Conservation (phyloP, 2,888 invertebrate genomes). For the Thereva unica region DNA sequence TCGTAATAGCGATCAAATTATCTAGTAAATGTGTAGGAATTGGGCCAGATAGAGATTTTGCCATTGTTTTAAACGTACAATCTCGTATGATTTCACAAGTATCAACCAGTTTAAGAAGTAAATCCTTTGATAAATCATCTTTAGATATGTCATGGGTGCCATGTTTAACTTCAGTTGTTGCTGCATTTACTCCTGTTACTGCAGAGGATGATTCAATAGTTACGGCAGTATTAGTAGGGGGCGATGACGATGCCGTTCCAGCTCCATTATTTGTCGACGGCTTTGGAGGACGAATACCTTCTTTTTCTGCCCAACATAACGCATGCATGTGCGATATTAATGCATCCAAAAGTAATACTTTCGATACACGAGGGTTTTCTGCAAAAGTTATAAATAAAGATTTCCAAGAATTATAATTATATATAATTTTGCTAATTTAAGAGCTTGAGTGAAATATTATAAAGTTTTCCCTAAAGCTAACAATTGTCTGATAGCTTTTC, state of each 20-base stretch:
- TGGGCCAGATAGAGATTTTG: conserved; percentile 51
- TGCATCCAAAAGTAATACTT: conserved; percentile 54
- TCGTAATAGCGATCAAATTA: conserved; percentile 54
- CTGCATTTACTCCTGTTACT: conserved; percentile 15
- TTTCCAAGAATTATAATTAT: not conserved
- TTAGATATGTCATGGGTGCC: conserved; percentile 36
- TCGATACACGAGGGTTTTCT: conserved; percentile 54
- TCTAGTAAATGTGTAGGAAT: conserved; percentile 53
- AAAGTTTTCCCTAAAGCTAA: not conserved
- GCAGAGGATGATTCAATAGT: conserved; percentile 40
- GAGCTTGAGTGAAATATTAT: not conserved
- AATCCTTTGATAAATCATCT: conserved; percentile 48
- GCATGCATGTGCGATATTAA: conserved; percentile 56
- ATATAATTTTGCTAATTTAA: not conserved
- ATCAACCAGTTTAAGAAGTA: conserved; percentile 52
- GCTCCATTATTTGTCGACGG: conserved; percentile 44
- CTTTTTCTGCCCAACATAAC: conserved; percentile 54
- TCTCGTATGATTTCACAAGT: conserved; percentile 52
- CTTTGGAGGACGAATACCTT: conserved; percentile 50
- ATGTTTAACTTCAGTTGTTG: conserved; percentile 29
- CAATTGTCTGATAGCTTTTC: too few relatives aligned
- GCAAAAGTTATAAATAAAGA: conserved; percentile 23
- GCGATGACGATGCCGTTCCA: conserved; percentile 40
- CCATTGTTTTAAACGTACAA: conserved; percentile 53
- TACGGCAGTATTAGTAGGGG: conserved; percentile 28